phyloP scores from a whole-genome alignment of 2,113 vertebrate genomes.

The Zosterops pallidus region DNA sequence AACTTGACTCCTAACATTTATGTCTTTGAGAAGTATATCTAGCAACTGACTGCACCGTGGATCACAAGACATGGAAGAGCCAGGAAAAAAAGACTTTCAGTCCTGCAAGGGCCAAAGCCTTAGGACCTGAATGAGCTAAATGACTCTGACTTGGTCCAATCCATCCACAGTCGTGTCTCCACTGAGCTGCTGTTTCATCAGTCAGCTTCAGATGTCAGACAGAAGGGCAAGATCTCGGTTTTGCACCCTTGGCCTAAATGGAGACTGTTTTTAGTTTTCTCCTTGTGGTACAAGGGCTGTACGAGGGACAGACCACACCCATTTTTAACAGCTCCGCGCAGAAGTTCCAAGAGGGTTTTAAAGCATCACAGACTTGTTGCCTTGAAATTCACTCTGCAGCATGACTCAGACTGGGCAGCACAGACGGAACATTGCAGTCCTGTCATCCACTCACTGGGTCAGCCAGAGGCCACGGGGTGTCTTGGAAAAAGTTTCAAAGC shows the following conservation, averaged over 20 bases:
- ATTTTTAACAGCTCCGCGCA: not conserved
- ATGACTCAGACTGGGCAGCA: not conserved
- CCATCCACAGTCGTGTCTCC: not conserved
- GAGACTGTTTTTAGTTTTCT: not conserved
- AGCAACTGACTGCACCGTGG: not conserved
- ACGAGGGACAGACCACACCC: not conserved
- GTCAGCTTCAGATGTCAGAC: not conserved
- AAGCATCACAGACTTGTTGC: not conserved
- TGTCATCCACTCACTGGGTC: not conserved
- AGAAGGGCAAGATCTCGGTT: not conserved
- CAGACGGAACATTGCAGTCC: not conserved
- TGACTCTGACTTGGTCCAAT: not conserved
- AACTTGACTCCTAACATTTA: not conserved
- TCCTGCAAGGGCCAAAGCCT: not conserved
- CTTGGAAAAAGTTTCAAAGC: conserved; percentile 5
- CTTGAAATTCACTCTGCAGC: not conserved
- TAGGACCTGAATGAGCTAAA: not conserved
- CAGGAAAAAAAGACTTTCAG: not conserved
- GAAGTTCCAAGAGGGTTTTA: not conserved
- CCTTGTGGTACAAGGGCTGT: not conserved
- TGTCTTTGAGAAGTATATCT: not conserved
- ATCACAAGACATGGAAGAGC: not conserved
- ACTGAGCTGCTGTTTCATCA: not conserved
- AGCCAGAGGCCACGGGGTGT: not conserved
- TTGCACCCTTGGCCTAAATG: not conserved